A percentile compares a stretch with the other conserved stretches of the same genome.
phyloP scores from a whole-genome alignment of 1,140 invertebrate genomes.

The Lamellibrachia luymesi region DNA sequence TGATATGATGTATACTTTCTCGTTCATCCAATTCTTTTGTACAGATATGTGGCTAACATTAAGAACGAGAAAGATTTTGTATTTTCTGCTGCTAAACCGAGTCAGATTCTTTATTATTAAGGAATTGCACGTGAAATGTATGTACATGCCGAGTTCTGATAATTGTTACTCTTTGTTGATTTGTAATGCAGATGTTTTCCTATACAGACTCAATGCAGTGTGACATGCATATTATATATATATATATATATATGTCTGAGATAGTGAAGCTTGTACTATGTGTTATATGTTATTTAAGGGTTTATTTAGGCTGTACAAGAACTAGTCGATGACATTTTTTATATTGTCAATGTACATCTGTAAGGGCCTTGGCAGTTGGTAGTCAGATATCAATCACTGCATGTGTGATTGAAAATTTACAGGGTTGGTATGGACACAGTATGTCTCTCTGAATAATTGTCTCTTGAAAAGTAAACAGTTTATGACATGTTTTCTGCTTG shows the following conservation, averaged over 20 bases:
- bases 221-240: neutral
- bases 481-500: neutral
- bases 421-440: neutral
- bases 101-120: neutral
- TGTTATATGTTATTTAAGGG: constrained; percentile 1
- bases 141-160: neutral
- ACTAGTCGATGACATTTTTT: neutral
- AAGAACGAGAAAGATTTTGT: neutral
- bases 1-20: neutral
- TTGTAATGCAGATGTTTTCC: neutral
- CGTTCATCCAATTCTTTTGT: neutral
- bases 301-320: neutral
- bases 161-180: neutral
- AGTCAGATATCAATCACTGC: neutral
- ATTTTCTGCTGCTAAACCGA: neutral
- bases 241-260: neutral
- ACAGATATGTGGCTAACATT: neutral
- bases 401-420: neutral
- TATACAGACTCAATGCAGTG: neutral
- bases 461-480: neutral
- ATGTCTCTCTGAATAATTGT: neutral
- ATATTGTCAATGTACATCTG: neutral
- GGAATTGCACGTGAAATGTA: neutral
- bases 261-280: neutral
- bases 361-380: neutral